A percentile compares a stretch with the other conserved stretches of the same genome.
Evolutionary conservation across 2,888 invertebrate species (phyloP).

Genomic region (Epiblema foenella): DNA sequence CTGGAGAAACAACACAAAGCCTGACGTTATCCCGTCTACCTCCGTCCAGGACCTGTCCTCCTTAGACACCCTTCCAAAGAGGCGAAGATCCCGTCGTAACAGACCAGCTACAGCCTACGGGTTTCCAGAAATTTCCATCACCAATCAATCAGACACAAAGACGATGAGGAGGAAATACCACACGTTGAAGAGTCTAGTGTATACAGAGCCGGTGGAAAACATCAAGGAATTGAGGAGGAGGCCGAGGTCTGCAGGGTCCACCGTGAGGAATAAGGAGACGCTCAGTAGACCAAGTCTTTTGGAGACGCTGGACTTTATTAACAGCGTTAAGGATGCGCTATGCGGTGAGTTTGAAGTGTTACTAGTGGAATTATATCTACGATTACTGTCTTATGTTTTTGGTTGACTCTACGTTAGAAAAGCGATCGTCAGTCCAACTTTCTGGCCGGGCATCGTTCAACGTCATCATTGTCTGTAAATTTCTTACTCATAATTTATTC

Average conservation of each 20-base stretch:
- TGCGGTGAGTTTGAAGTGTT: conserved; percentile 64
- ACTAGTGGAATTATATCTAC: too few relatives aligned
- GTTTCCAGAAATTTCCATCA: conserved; percentile 77
- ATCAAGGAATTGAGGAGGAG: conserved; percentile 71
- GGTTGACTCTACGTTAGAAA: too few relatives aligned
- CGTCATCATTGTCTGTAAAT: too few relatives aligned
- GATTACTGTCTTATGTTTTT: too few relatives aligned
- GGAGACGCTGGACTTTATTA: conserved; percentile 80
- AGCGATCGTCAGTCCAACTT: too few relatives aligned
- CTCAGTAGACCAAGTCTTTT: conserved; percentile 74
- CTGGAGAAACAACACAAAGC: conserved; percentile 75
- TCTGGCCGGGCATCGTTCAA: too few relatives aligned
- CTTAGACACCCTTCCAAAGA: conserved; percentile 58
- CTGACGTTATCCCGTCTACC: conserved; percentile 74
- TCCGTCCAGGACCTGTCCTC: conserved; percentile 58
- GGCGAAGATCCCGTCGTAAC: conserved; percentile 63
- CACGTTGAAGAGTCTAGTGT: conserved; percentile 72
- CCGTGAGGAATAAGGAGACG: conserved; percentile 71
- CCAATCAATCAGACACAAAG: conserved; percentile 70
- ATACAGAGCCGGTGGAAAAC: conserved; percentile 75
- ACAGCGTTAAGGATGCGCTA: conserved; percentile 74
- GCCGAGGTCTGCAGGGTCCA: conserved; percentile 78
- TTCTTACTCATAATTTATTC: too few relatives aligned
- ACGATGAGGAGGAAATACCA: conserved; percentile 61
- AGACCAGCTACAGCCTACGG: conserved; percentile 71